Evolutionary conservation across 2,113 vertebrate genomes (phyloP), one percentile per base, ranked within the genome.

Genomic region (Aix galericulata): DNA sequence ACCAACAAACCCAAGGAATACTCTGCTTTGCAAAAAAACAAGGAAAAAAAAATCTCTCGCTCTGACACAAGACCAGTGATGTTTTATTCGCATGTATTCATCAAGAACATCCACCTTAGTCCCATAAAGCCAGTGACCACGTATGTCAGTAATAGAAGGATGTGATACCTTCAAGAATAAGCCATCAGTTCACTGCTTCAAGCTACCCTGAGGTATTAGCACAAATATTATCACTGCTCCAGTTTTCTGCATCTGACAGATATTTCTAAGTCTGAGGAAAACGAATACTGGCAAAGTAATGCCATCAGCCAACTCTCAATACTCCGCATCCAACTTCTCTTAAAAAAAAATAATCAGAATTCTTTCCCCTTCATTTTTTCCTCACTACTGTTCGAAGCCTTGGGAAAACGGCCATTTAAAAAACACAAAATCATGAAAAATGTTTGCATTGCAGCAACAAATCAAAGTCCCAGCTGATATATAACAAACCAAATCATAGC

Each of bases 401-500:
- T 48, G 6, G 17, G 38, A 68, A 79, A 87, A 50, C 2, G 29
- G 23, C 6, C 17, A 17, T 21, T 79, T 32, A 8, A 9, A 34
- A 34, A 46, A 9, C 11, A 55, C 23, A 42, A 8, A 13, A 11
- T 17, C 6, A 14, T 20, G 25, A 31, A 9, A 18, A 38, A 27
- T 29, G 9, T 50, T 44, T n/a, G 1, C 7, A 21, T 1, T n/a
- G 17, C 4, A 74, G n/a, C 6, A 68, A 32, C 26, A 83, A 14
- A 69, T 4, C 29, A n/a, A 25, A 77, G 14, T 59, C 21, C 17
- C 27, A 83, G 66, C 6, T 22, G 55, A 16, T 4, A 31, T 1
- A 1, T 67, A 89, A 89, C 9, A 89, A 86, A 68, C 0, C 9
- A 23, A 21, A 50, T 3, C 25, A 22, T 0, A 0, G 38, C 29